phyloP scores from a whole-genome alignment of 2,113 vertebrate species.

The Fregata magnificens region DNA sequence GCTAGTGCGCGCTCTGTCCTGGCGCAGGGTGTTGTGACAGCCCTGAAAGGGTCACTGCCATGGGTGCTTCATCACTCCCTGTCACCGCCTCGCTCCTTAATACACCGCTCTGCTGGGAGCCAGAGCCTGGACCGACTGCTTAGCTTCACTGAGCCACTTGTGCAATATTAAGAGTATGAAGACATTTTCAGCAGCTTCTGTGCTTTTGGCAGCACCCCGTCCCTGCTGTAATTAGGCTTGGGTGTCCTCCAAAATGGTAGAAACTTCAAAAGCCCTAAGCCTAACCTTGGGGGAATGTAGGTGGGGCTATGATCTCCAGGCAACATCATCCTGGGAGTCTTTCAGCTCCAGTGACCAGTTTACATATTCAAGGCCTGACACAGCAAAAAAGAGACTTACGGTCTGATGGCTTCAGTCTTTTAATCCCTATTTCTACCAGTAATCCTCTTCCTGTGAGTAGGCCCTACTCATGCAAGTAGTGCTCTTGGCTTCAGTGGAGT shows the following conservation, averaged over 20 bases:
- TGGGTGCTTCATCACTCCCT: background rate
- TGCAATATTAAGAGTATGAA: background rate
- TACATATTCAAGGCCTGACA: background rate
- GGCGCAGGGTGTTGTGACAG: background rate
- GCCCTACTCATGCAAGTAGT: background rate
- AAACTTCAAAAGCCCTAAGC: background rate
- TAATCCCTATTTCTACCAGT: background rate
- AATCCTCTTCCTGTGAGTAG: background rate
- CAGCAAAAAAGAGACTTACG: background rate
- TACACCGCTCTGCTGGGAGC: background rate
- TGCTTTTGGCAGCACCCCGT: background rate
- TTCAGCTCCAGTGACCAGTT: background rate
- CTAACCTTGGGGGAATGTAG: background rate
- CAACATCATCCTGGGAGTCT: background rate
- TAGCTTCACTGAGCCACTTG: background rate
- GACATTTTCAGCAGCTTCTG: background rate
- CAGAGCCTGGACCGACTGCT: background rate
- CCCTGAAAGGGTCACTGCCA: background rate
- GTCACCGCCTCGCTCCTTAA: background rate
- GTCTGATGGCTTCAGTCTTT: background rate
- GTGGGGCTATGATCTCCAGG: background rate
- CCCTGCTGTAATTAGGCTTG: background rate
- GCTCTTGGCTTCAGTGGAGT: background rate
- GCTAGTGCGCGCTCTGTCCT: background rate
- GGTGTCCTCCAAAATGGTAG: background rate